A percentile compares a stretch with the other conserved stretches of the same genome.
These are phyloP conservation scores for Meandrina meandrites DNA, from an alignment of 92 coral and sea anemone genomes.

Conservation along the genomic window DNA sequence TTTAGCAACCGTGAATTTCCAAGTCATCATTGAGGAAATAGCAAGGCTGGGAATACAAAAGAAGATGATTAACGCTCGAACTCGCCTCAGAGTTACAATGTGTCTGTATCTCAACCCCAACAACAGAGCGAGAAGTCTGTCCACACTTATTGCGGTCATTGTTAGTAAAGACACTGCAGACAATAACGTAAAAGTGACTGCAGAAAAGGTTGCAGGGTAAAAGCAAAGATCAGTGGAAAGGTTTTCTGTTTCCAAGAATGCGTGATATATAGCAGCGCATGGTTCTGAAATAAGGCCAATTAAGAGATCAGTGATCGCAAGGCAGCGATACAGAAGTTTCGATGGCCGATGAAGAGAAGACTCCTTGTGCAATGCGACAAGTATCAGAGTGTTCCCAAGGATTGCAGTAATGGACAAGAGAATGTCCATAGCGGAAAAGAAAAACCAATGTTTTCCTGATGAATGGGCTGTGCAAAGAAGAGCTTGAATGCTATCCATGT, in stretches of 20 bases:
- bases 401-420: background rate
- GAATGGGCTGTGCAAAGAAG: background rate
- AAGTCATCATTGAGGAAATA: background rate
- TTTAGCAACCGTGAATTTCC: background rate
- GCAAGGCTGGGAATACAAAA: background rate
- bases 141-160: slow-evolving; percentile 14
- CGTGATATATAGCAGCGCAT: background rate
- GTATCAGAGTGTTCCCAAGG: background rate
- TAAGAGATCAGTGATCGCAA: slow-evolving; percentile 4
- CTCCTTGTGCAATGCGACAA: background rate
- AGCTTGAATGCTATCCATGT: background rate
- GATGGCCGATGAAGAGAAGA: slow-evolving; percentile 19
- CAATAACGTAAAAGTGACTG: background rate
- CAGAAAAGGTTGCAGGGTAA: background rate
- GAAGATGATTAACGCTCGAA: background rate
- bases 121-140: slow-evolving; percentile 29
- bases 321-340: slow-evolving; percentile 5
- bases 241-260: background rate
- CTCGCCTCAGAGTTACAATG: background rate
- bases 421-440: background rate
- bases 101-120: slow-evolving; percentile 23
- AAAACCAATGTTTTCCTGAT: background rate
- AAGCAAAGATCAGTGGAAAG: background rate
- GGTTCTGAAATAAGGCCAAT: background rate
- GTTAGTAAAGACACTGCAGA: background rate